A percentile compares a stretch with the other conserved stretches of the same genome.
phyloP scores from a whole-genome alignment of 1,140 invertebrate species.

The Andricus grossulariae region DNA sequence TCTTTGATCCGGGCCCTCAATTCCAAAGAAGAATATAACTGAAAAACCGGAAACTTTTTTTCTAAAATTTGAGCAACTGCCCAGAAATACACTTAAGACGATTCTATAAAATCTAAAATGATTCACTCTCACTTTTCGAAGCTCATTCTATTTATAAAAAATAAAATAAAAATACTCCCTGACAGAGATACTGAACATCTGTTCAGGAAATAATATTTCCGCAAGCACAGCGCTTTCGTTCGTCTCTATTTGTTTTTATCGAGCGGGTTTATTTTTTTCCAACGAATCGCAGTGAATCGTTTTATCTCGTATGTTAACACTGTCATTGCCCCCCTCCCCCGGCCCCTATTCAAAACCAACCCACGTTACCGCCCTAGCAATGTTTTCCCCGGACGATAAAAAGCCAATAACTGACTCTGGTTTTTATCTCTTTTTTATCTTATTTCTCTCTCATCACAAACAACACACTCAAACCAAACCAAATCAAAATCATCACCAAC shows the following conservation, averaged over 20 bases:
- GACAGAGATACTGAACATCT: no score
- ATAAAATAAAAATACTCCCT: no score
- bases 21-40: no score
- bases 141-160: no score
- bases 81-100: no score
- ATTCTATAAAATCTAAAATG: no score
- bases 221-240: background rate
- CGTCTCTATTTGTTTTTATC: background rate
- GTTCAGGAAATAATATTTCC: no score
- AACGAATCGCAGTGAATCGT: background rate
- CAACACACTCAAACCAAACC: slow-evolving; percentile 65
- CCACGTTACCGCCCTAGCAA: slow-evolving; percentile 16
- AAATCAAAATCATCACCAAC: slow-evolving; percentile 64
- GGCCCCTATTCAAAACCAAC: slow-evolving; percentile 22
- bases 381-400: slow-evolving; percentile 35
- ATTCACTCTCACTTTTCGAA: no score
- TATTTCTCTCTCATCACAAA: slow-evolving; percentile 65
- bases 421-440: slow-evolving; percentile 66
- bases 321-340: background rate
- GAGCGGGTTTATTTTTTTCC: background rate
- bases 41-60: no score
- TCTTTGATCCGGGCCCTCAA: no score
- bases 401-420: slow-evolving; percentile 68
- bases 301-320: background rate
- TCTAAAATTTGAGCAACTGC: no score